phyloP scores from a whole-genome alignment of 2,888 invertebrate genomes.

The Lampropteryx suffumata region DNA sequence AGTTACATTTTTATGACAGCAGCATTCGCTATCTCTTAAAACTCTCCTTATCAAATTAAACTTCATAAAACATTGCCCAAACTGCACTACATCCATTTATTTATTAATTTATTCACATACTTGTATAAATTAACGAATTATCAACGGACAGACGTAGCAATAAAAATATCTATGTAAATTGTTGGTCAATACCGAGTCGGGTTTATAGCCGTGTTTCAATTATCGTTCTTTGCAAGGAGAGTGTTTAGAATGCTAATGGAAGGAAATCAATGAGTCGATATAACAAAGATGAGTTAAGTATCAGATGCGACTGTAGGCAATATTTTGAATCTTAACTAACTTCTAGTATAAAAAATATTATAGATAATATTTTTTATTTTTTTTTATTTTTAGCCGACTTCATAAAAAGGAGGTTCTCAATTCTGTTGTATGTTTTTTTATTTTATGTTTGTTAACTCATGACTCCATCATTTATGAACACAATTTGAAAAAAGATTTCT shows the following conservation, averaged over 20 bases:
- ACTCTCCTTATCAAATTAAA: background rate
- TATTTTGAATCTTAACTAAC: no score
- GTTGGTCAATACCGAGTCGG: slow-evolving; percentile 46
- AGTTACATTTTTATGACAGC: background rate
- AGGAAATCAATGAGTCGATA: slow-evolving; percentile 59
- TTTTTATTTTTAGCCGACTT: no score
- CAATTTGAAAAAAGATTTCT: no score
- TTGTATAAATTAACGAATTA: slow-evolving; percentile 37
- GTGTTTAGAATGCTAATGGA: slow-evolving; percentile 71
- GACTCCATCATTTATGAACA: no score
- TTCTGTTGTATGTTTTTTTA: no score
- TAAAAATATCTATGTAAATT: slow-evolving; percentile 56
- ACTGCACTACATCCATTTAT: slow-evolving; percentile 7
- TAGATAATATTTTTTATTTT: no score
- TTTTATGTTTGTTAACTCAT: no score
- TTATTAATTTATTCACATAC: slow-evolving; percentile 10
- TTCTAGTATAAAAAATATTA: no score
- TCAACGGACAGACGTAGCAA: slow-evolving; percentile 41
- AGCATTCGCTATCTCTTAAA: background rate
- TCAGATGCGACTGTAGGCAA: slow-evolving; percentile 34
- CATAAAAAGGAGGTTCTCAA: no score
- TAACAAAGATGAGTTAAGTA: slow-evolving; percentile 40
- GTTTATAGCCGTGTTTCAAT: slow-evolving; percentile 62
- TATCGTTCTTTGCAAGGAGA: slow-evolving; percentile 55
- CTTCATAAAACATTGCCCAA: slow-evolving; percentile 7